Percentiles rank a stretch among this genome's conserved stretches.
Evolutionary conservation across 2,797 vertebrate genomes (phyloP).

Genomic region (Phrynocephalus guinanensis): DNA sequence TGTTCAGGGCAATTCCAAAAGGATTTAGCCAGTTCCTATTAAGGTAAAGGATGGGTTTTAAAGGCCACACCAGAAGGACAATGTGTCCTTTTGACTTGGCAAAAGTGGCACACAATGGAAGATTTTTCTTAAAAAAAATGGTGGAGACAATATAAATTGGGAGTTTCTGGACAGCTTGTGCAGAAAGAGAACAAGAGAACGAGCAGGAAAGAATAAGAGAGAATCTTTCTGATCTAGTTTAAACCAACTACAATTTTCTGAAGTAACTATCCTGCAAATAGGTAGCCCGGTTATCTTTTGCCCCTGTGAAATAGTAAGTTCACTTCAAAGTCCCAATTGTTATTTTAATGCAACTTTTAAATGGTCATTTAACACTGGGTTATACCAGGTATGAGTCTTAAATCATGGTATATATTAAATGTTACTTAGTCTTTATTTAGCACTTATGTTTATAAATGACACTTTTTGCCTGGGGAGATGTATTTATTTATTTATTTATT

Average conservation of each 20-base stretch:
- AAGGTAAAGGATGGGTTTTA: conserved; percentile 13
- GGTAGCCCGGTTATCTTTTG: background rate
- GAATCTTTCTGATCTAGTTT: background rate
- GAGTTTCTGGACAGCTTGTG: conserved; percentile 4
- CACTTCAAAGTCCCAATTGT: background rate
- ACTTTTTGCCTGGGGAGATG: background rate
- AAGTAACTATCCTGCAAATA: background rate
- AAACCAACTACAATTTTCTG: too few species aligned
- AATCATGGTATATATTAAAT: background rate
- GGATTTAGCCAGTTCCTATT: background rate
- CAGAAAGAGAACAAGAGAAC: background rate
- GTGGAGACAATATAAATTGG: conserved; percentile 3
- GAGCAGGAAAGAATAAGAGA: background rate
- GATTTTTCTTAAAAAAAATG: too few species aligned
- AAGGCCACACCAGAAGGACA: background rate
- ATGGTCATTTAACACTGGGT: background rate
- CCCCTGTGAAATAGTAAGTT: too few species aligned
- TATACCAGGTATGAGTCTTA: background rate
- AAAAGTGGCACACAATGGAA: background rate
- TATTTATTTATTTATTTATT: too few species aligned
- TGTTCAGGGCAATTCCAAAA: background rate
- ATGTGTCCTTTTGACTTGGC: background rate
- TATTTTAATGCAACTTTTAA: background rate
- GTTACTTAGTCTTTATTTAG: background rate
- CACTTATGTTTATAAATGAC: background rate